Evolutionary conservation across 2,113 vertebrate genomes (phyloP), one percentile per base, ranked within the genome.

Genomic region (Burhinus oedicnemus): DNA sequence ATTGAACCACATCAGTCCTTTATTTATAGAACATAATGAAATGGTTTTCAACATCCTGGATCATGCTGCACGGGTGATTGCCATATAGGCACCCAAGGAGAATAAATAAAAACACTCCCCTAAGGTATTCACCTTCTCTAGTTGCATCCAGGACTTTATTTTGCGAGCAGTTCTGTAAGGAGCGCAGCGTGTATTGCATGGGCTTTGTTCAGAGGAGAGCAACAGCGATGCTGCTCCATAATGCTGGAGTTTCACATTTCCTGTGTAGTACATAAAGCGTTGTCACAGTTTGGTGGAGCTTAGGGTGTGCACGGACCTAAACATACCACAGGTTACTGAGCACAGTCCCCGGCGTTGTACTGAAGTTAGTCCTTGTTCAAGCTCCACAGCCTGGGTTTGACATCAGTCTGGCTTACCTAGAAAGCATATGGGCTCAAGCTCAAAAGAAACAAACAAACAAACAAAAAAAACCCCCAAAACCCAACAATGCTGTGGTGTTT

Each of bases 11-110:
- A 95, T 94, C 85, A 96, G 93, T 61, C 84, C 79, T 95, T 93
- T 95, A 96, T 94, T 96, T 97, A 96, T 96, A 97, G 96, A 94
- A 96, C 93, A 83, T 97, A 96, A 96, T 96, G 92, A 95, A 96
- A 97, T 83, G 92, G 90, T 96, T 96, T 97, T 96, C 95, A 94
- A 76, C 93, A 96, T 94, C 93, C 96, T 77, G 92, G 90, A 70
- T 93, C 93, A 85, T 0, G 1, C 91, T 95, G 58, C 87, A 96
- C 34, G 82, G 91, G 90, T 82, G 91, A 94, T 87, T 94, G 91
- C 91, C 84, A 79, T 95, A 51, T 38, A 25, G 61, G 84, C 93
- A 94, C 85, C 74, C 52, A 90, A 79, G 70, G 49, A 95, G 82
- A 76, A 90, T 61, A 94, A 96, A 90, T 93, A 93, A 97, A 96